Percentiles rank a stretch among this genome's conserved stretches.
Conservation (phyloP, 2,113 vertebrate genomes). For the Microcebus murinus region DNA sequence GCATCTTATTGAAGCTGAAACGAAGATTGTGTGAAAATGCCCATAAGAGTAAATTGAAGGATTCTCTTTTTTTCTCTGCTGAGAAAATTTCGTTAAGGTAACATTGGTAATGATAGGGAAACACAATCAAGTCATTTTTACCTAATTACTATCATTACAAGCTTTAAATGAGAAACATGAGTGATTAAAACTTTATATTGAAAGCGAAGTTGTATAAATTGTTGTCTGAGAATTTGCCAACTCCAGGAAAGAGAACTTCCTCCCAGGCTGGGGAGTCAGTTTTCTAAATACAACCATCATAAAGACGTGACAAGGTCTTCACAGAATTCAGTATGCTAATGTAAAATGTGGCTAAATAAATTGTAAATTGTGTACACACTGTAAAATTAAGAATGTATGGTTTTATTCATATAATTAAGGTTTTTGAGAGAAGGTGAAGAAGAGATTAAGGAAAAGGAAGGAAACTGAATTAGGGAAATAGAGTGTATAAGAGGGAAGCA, state of each 20-base stretch:
- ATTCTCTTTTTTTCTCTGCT: slow-evolving; percentile 31
- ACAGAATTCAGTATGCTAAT: not conserved
- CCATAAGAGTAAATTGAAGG: slow-evolving; percentile 12
- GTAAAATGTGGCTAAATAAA: not conserved
- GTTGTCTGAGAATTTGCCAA: not conserved
- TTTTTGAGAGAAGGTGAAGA: not conserved
- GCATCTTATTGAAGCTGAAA: slow-evolving; percentile 51
- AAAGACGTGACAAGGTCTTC: not conserved
- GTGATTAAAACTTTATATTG: slow-evolving; percentile 5
- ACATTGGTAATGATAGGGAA: slow-evolving; percentile 27
- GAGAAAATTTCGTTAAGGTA: slow-evolving; percentile 57
- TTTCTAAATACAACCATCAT: not conserved
- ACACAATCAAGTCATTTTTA: slow-evolving; percentile 46
- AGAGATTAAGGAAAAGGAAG: not conserved
- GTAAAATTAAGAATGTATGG: not conserved
- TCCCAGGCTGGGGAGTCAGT: not conserved
- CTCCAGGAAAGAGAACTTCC: not conserved
- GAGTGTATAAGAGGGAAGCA: not conserved
- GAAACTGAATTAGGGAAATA: not conserved
- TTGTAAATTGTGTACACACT: not conserved
- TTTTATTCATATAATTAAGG: not conserved
- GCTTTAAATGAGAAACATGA: slow-evolving; percentile 58
- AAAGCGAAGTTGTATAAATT: slow-evolving; percentile 1
- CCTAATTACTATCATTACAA: slow-evolving; percentile 50
- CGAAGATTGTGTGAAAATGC: slow-evolving; percentile 48